These are phyloP conservation scores for Mallotus villosus DNA, from an alignment of 2,797 vertebrate species.

Conservation along the genomic window DNA sequence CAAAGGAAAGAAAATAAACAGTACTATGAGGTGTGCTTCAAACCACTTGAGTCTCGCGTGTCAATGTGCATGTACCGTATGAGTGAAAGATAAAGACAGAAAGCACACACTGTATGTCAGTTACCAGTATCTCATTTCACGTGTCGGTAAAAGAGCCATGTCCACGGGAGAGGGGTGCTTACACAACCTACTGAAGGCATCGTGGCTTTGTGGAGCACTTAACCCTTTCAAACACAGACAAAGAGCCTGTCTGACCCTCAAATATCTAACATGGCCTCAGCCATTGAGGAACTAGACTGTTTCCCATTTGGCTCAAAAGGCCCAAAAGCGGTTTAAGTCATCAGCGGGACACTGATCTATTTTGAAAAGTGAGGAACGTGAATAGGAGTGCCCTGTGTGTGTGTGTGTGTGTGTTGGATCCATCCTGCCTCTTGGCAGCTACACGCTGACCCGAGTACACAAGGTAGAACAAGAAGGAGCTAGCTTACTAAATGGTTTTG, in stretches of 20 bases:
- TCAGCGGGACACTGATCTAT: slow-evolving; percentile 24
- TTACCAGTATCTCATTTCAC: slow-evolving; percentile 15
- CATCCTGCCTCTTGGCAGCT: slow-evolving; percentile 44
- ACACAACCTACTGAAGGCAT: slow-evolving; percentile 24
- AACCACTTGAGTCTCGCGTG: slow-evolving; percentile 25
- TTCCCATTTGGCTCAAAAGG: slow-evolving; percentile 28
- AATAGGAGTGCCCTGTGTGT: slow-evolving; percentile 14
- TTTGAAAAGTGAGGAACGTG: slow-evolving; percentile 18
- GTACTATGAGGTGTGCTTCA: slow-evolving; percentile 39
- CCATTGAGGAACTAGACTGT: slow-evolving; percentile 6
- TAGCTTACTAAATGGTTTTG: slow-evolving; percentile 71
- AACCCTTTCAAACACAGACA: slow-evolving; percentile 23
- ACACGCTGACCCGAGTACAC: slow-evolving; percentile 51
- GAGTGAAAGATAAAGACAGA: not conserved
- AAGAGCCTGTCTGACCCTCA: not conserved
- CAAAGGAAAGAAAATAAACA: slow-evolving; percentile 54
- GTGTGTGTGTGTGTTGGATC: slow-evolving; percentile 3
- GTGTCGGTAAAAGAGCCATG: slow-evolving; percentile 16
- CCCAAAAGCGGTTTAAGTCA: slow-evolving; percentile 2
- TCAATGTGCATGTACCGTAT: slow-evolving; percentile 5
- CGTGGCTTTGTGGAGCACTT: slow-evolving; percentile 24
- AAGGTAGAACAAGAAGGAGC: slow-evolving; percentile 49
- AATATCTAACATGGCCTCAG: slow-evolving; percentile 22
- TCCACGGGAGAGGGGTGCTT: slow-evolving; percentile 11
- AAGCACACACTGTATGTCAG: not conserved